Evolutionary conservation across 2,888 invertebrate genomes (phyloP).

Genomic region (Campopleginae sp.): DNA sequence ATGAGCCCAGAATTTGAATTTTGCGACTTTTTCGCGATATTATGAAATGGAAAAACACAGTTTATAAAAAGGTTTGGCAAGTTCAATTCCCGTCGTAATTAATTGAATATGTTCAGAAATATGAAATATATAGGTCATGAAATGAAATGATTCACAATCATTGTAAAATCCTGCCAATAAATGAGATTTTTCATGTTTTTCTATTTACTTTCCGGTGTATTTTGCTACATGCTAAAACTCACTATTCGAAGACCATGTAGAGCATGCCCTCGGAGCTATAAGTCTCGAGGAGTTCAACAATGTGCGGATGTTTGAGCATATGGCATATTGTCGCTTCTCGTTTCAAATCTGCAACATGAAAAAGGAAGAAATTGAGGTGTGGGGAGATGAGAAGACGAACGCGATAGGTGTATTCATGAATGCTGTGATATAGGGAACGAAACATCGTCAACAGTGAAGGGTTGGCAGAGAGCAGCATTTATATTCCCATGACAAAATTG

Average conservation of each 20-base stretch:
- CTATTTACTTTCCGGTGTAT: neutral
- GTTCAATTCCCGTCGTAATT: no score
- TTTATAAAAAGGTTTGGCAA: no score
- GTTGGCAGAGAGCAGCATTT: slow-evolving; percentile 7
- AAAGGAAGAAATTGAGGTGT: neutral
- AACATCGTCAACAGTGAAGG: slow-evolving; percentile 1
- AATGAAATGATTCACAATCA: neutral
- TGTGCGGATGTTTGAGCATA: slow-evolving; percentile 99
- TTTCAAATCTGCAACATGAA: slow-evolving; percentile 93
- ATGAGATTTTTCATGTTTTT: neutral
- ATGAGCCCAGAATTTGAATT: neutral
- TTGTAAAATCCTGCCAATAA: neutral
- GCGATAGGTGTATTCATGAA: slow-evolving; percentile 28
- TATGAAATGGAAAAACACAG: neutral
- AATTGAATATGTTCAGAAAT: neutral
- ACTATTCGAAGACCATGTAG: slow-evolving; percentile 99
- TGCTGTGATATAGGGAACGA: slow-evolving; percentile 12
- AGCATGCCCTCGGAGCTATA: slow-evolving; percentile 99
- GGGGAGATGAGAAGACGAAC: neutral
- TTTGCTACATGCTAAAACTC: slow-evolving; percentile 70
- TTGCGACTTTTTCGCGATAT: neutral
- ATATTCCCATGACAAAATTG: slow-evolving; percentile 55
- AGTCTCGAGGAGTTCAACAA: slow-evolving; percentile 98
- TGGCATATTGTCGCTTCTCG: slow-evolving; percentile 99
- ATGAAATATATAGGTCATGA: neutral